Conservation (phyloP, 53 echinoderm and acorn worm species). For the Holothuria scabra region DNA sequence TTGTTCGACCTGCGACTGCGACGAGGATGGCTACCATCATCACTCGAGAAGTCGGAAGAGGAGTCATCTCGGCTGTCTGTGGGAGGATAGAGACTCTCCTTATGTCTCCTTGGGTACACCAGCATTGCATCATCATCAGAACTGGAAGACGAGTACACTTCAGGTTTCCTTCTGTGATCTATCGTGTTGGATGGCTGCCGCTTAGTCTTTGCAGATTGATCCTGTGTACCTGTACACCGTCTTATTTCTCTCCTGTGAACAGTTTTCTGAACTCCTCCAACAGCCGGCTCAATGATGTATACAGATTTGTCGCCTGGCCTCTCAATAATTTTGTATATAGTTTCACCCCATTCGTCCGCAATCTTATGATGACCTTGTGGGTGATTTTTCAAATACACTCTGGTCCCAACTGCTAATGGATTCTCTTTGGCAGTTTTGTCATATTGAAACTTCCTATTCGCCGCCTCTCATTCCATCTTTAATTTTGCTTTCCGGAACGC, state of each 20-base stretch:
- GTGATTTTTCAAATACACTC: constrained; percentile 30
- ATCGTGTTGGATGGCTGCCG: no score
- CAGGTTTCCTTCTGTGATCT: no score
- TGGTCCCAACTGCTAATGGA: not conserved
- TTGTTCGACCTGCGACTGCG: not conserved
- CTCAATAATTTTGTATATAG: not conserved
- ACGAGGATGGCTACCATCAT: not conserved
- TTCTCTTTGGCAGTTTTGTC: constrained; percentile 32
- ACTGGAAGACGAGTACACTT: no score
- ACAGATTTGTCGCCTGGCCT: constrained; percentile 5
- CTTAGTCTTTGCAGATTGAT: not conserved
- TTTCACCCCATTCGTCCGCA: constrained; percentile 22
- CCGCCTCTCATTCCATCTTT: constrained; percentile 16
- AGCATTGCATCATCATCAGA: no score
- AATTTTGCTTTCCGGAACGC: constrained; percentile 50
- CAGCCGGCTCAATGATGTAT: not conserved
- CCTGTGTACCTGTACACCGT: not conserved
- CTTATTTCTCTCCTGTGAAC: not conserved
- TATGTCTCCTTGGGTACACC: no score
- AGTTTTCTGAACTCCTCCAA: constrained; percentile 5
- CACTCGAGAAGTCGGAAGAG: not conserved
- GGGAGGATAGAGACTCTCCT: not conserved
- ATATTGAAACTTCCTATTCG: constrained; percentile 13
- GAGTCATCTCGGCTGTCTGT: not conserved
- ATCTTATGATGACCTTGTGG: constrained; percentile 11